These are phyloP conservation scores for Myioborus miniatus DNA, from an alignment of 2,797 vertebrate species.

Conservation along the genomic window DNA sequence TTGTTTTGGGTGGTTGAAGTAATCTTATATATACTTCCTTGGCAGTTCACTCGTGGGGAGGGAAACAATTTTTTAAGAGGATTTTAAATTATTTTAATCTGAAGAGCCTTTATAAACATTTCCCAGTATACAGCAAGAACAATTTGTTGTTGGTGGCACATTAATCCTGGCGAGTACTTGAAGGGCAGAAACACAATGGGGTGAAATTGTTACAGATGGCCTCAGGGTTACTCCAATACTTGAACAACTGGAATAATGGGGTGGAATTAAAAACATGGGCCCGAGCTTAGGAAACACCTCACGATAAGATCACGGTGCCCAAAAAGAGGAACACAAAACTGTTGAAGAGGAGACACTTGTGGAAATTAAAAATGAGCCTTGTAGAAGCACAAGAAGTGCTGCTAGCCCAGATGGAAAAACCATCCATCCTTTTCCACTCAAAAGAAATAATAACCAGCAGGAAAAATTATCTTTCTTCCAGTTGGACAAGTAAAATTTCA, in stretches of 20 bases:
- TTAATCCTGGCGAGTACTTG: constrained; percentile 3
- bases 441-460: background rate
- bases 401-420: background rate
- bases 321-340: background rate
- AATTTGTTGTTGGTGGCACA: background rate
- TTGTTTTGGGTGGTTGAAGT: background rate
- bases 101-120: background rate
- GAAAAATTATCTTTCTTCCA: background rate
- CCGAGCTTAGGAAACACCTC: background rate
- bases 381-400: background rate
- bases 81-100: constrained; percentile 37
- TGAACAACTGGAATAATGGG: background rate
- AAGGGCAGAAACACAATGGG: constrained; percentile 37
- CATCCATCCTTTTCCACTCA: background rate
- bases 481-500: background rate
- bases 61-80: background rate
- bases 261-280: background rate
- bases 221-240: constrained; percentile 22
- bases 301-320: background rate
- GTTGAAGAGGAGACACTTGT: background rate
- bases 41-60: background rate
- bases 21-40: background rate
- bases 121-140: background rate
- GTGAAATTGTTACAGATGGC: constrained; percentile 28
- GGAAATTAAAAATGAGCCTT: background rate